A percentile compares a stretch with the other conserved stretches of the same genome.
These are phyloP conservation scores for Candidula unifasciata DNA, from an alignment of 2,888 invertebrate species.

Conservation along the genomic window DNA sequence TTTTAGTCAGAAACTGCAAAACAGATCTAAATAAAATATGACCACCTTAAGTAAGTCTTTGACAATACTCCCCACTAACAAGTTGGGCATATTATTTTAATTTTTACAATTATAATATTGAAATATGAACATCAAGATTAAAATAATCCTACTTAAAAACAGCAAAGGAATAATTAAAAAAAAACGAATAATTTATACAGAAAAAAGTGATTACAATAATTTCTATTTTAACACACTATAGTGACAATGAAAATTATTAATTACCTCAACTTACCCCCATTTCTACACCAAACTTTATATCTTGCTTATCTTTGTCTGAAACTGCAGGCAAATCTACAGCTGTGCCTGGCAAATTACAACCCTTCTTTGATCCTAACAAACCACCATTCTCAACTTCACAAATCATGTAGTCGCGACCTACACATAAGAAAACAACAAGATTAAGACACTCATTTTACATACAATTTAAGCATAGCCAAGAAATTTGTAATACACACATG, in stretches of 20 bases:
- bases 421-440: background rate
- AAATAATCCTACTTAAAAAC: too few species aligned
- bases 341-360: constrained; percentile 96
- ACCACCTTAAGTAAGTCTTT: too few species aligned
- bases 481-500: background rate
- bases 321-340: constrained; percentile 97
- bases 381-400: constrained; percentile 98
- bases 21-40: too few species aligned
- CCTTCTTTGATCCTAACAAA: constrained; percentile 93
- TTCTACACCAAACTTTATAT: constrained; percentile 92
- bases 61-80: too few species aligned
- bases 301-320: constrained; percentile 95
- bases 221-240: background rate
- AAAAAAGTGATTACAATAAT: background rate
- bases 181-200: too few species aligned
- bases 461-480: too few species aligned
- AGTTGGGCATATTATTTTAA: too few species aligned
- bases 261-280: constrained; percentile 81
- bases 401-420: constrained; percentile 82
- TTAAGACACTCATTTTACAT: too few species aligned
- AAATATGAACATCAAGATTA: too few species aligned
- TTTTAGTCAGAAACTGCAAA: too few species aligned
- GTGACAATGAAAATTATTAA: background rate
- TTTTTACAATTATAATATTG: too few species aligned
- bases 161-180: too few species aligned